These are phyloP conservation scores for Tiphia femorata DNA, from an alignment of 2,888 invertebrate species.

Conservation along the genomic window DNA sequence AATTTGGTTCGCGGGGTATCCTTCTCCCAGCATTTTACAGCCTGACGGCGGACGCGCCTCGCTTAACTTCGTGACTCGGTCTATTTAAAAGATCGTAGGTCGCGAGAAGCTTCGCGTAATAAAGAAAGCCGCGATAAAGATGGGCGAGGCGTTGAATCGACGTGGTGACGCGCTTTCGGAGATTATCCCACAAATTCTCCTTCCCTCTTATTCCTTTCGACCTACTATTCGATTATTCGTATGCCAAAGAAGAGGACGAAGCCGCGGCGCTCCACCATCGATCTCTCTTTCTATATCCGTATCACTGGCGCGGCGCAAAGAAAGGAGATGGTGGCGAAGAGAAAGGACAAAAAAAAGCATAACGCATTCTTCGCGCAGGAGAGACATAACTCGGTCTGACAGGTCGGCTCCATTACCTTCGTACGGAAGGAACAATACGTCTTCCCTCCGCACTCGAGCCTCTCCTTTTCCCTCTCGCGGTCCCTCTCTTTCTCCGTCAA, in stretches of 20 bases:
- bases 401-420: conserved; percentile 58
- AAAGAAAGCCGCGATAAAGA: not conserved
- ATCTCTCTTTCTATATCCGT: conserved; percentile 18
- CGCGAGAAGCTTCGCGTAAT: too few relatives aligned
- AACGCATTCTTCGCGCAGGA: conserved; percentile 46
- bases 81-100: too few relatives aligned
- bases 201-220: not conserved
- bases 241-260: not conserved
- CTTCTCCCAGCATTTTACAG: conserved; percentile 10
- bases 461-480: conserved; percentile 18
- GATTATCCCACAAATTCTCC: not conserved
- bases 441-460: conserved; percentile 35
- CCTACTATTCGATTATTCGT: conserved; percentile 5
- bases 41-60: too few relatives aligned
- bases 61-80: too few relatives aligned
- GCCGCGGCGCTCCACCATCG: too few relatives aligned
- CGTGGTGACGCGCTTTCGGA: not conserved
- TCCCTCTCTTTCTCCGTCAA: too few relatives aligned
- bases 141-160: too few relatives aligned
- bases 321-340: conserved; percentile 6
- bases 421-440: conserved; percentile 58
- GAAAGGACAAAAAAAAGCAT: conserved; percentile 20
- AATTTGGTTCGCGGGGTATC: conserved; percentile 38
- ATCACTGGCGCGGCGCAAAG: not conserved
- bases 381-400: conserved; percentile 58